These are phyloP conservation scores for Agrochola macilenta DNA, from an alignment of 2,888 invertebrate genomes.

Conservation along the genomic window DNA sequence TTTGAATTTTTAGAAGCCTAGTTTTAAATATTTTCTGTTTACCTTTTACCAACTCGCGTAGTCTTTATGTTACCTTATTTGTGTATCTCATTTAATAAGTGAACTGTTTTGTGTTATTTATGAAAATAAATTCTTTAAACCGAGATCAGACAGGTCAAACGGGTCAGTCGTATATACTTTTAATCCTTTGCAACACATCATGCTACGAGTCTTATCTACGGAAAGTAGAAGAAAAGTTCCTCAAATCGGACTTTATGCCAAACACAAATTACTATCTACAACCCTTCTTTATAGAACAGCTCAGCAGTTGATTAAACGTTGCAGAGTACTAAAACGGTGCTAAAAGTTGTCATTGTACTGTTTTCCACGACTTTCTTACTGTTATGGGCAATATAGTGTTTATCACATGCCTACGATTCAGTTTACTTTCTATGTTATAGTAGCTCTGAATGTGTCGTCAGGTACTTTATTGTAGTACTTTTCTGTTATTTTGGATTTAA, in stretches of 20 bases:
- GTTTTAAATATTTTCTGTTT: no score
- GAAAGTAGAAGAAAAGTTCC: neutral
- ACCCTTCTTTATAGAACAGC: neutral
- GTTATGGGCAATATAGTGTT: constrained; percentile 27
- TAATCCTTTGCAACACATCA: no score
- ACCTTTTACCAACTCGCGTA: no score
- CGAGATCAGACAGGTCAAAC: no score
- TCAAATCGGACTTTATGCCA: neutral
- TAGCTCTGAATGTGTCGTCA: constrained; percentile 18
- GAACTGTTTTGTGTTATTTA: no score
- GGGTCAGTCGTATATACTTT: no score
- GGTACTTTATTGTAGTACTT: constrained; percentile 18
- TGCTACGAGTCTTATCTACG: no score
- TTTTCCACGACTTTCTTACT: constrained; percentile 30
- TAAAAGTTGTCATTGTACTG: constrained; percentile 33
- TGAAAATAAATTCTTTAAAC: no score
- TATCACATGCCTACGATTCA: constrained; percentile 29
- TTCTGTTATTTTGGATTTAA: constrained; percentile 6
- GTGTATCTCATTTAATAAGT: no score
- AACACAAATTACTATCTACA: neutral
- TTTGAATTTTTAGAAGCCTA: no score
- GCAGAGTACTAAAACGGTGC: constrained; percentile 37
- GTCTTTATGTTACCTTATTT: no score
- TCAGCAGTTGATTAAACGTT: constrained; percentile 22
- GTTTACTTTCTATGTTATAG: constrained; percentile 25